Percentiles rank a stretch among this genome's conserved stretches.
phyloP scores from a whole-genome alignment of 2,113 vertebrate species.

The Gadus chalcogrammus region DNA sequence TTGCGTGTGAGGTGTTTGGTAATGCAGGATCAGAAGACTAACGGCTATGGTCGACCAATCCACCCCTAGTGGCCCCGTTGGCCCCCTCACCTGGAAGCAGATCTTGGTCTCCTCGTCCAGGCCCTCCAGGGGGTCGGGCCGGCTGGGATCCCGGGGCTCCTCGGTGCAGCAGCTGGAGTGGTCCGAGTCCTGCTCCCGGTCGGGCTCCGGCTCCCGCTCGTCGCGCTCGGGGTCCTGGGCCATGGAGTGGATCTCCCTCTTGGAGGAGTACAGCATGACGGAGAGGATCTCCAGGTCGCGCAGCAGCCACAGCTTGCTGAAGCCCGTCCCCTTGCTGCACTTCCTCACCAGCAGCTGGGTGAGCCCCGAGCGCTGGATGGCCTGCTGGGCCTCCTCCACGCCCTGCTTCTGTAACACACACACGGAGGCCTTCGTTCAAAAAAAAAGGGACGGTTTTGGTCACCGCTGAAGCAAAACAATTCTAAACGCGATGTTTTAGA shows the following conservation, averaged over 20 bases:
- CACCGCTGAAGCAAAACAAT: too few species aligned
- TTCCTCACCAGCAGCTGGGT: slow-evolving; percentile 92
- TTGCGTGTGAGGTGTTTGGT: too few species aligned
- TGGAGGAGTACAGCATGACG: slow-evolving; percentile 96
- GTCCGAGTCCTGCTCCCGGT: slow-evolving; percentile 79
- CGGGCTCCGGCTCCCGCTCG: slow-evolving; percentile 71
- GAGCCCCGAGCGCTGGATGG: slow-evolving; percentile 84
- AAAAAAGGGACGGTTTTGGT: too few species aligned
- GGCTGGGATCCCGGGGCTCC: slow-evolving; percentile 74
- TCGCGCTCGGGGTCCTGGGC: slow-evolving; percentile 79
- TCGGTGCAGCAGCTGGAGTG: slow-evolving; percentile 71
- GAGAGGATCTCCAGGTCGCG: slow-evolving; percentile 95
- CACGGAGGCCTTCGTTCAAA: background rate
- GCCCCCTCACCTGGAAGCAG: slow-evolving; percentile 82
- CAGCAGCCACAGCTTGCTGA: slow-evolving; percentile 97
- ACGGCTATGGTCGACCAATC: too few species aligned
- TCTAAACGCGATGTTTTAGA: too few species aligned
- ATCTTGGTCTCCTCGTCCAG: slow-evolving; percentile 96
- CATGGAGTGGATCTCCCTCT: slow-evolving; percentile 84
- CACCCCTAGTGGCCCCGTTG: too few species aligned
- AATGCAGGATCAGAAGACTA: too few species aligned
- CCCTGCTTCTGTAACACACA: slow-evolving; percentile 77
- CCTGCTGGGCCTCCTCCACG: slow-evolving; percentile 80
- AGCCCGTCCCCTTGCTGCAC: slow-evolving; percentile 96
- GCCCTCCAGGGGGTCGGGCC: slow-evolving; percentile 87